These are phyloP conservation scores for Sarcophaga variegata DNA, from an alignment of 2,888 invertebrate species.

Conservation along the genomic window DNA sequence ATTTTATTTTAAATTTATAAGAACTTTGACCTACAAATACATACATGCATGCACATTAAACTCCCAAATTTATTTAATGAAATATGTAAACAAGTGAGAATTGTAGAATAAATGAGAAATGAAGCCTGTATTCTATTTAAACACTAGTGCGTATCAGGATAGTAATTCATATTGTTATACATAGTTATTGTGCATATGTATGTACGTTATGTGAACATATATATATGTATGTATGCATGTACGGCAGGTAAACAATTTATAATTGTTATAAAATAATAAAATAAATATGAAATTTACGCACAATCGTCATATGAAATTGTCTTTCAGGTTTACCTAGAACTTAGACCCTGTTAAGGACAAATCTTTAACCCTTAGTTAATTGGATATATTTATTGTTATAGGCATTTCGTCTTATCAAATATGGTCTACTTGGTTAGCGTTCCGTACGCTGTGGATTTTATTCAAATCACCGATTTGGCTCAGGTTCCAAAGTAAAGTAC, in stretches of 20 bases:
- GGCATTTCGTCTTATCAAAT: too few species aligned
- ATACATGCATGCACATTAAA: not conserved
- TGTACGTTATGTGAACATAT: not conserved
- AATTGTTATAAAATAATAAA: constrained; percentile 38
- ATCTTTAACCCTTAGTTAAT: not conserved
- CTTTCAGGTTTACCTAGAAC: not conserved
- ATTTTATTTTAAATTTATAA: constrained; percentile 5
- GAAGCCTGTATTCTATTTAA: too few species aligned
- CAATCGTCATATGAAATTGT: not conserved
- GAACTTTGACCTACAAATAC: constrained; percentile 44
- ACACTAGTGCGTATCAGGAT: too few species aligned
- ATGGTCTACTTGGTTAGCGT: too few species aligned
- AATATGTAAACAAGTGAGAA: not conserved
- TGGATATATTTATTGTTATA: too few species aligned
- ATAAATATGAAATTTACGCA: constrained; percentile 30
- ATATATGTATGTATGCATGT: not conserved
- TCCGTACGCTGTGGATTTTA: too few species aligned
- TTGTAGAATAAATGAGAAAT: not conserved
- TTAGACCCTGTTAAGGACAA: too few species aligned
- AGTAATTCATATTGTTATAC: too few species aligned
- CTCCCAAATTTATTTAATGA: too few species aligned
- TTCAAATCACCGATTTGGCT: too few species aligned
- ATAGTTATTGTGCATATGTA: not conserved
- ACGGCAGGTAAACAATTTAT: constrained; percentile 11
- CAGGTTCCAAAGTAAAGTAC: too few species aligned